Percentiles rank a stretch among this genome's conserved stretches.
Evolutionary conservation across 2,797 vertebrate species (phyloP).

Genomic region (Anguilla obscura): DNA sequence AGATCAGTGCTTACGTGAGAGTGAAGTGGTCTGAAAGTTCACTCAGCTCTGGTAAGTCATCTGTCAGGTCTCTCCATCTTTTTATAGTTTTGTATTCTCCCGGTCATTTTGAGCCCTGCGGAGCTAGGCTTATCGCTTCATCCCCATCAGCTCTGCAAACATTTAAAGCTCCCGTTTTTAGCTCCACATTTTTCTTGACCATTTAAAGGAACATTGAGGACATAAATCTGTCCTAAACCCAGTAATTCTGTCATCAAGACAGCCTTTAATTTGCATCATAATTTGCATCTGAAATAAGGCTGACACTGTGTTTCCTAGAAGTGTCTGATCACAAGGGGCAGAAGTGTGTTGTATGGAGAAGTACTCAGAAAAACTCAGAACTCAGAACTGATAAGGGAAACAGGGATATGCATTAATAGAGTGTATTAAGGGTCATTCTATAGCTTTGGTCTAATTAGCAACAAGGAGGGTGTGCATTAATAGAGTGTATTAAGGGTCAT

Average conservation of each 20-base stretch:
- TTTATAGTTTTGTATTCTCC: neutral
- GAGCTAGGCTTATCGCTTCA: neutral
- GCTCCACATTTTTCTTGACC: neutral
- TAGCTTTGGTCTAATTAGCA: neutral
- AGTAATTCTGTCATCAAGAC: neutral
- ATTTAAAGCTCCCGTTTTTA: neutral
- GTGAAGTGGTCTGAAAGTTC: neutral
- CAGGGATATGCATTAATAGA: neutral
- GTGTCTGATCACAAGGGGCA: neutral
- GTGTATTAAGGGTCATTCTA: neutral
- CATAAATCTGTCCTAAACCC: neutral
- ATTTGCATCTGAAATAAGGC: constrained; percentile 5
- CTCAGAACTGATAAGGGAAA: neutral
- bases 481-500: neutral
- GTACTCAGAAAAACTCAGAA: neutral
- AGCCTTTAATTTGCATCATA: constrained; percentile 5
- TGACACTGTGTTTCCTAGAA: neutral
- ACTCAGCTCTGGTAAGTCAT: neutral
- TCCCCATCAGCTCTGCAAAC: neutral
- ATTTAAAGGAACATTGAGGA: neutral
- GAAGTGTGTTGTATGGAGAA: neutral
- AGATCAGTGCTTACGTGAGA: neutral
- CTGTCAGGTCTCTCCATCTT: neutral
- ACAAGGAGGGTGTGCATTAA: neutral
- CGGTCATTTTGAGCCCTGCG: neutral